These are phyloP conservation scores for Halcyon badia DNA, from an alignment of 2,797 vertebrate genomes.

Conservation along the genomic window DNA sequence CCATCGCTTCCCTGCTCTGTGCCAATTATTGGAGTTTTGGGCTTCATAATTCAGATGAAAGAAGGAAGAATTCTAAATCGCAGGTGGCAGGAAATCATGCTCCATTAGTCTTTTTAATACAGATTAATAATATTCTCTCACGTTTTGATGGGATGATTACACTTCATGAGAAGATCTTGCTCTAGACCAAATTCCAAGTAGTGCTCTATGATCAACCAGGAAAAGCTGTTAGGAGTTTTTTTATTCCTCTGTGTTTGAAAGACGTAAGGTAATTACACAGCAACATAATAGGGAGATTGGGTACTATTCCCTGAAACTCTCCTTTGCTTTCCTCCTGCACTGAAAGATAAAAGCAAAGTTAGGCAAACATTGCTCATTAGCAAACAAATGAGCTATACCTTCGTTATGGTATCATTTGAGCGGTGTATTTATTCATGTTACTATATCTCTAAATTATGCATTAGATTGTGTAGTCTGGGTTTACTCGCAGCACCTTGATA, in stretches of 20 bases:
- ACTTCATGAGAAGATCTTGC: not conserved
- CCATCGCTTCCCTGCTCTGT: not conserved
- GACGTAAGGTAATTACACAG: not conserved
- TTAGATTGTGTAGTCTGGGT: not conserved
- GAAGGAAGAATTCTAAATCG: not conserved
- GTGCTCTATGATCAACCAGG: not conserved
- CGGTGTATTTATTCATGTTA: not conserved
- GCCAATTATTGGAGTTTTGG: not conserved
- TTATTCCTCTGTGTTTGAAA: not conserved
- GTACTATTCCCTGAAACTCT: not conserved
- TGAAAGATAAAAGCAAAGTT: not conserved
- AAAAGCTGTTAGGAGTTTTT: not conserved
- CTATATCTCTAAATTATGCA: not conserved
- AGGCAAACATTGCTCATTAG: not conserved
- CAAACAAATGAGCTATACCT: not conserved
- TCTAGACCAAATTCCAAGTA: not conserved
- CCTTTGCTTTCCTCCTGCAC: not conserved
- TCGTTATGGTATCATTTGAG: not conserved
- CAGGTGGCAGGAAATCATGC: slow-evolving; percentile 18
- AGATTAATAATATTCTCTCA: not conserved
- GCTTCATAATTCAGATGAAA: not conserved
- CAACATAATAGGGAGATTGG: not conserved
- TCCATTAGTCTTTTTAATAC: not conserved
- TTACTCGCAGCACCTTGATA: not conserved
- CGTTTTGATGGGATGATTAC: not conserved